Evolutionary conservation across 2,113 vertebrate species (phyloP), one percentile per base, ranked within the genome.

Genomic region (Chamaea fasciata): DNA sequence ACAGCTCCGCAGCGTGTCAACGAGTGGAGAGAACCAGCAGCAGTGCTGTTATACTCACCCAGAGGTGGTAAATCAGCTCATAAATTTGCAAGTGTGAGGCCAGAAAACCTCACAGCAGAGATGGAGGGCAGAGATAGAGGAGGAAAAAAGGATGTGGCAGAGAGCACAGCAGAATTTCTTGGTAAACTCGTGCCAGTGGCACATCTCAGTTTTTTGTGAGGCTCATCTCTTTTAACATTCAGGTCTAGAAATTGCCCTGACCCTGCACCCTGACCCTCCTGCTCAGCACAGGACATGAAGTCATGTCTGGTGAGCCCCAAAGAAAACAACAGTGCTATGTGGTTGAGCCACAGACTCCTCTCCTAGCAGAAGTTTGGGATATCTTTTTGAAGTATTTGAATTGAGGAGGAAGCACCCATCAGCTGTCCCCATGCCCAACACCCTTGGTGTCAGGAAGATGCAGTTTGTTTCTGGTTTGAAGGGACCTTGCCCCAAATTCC

Each of bases 1-100:
- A n/a, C 33, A n/a, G 53, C 63, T 89, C 62, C 31, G 71, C 77
- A 50, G 42, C 2, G 0, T 17, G 39, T 13, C 57, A 35, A 1
- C 0, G 1, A 55, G 47, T 0, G 13, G 17, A 59, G 26, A 56
- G 47, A 30, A 53, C 11, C 28, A 30, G 39, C 70, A 83, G 44
- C 70, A 70, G 50, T 4, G 41, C 75, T 88, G 65, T 78, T 78
- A 46, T 14, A 55, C 17, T 81, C 47, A 69, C 21, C 9, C 67
- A 49, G 70, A 59, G 27, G 55, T 83, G 37, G 46, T 44, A 69
- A 93, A 76, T 55, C 57, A 37, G 83, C 13, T 35, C 67, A 60
- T 46, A 70, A 62, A 39, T 35, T 63, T 67, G 75, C 41, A 92
- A 15, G 44, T 10, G 3, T 37, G 33, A 71, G 53, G 85, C 41